A percentile compares a stretch with the other conserved stretches of the same genome.
phyloP scores from a whole-genome alignment of 64 coral and sea anemone species.

The Platygyra sinensis region DNA sequence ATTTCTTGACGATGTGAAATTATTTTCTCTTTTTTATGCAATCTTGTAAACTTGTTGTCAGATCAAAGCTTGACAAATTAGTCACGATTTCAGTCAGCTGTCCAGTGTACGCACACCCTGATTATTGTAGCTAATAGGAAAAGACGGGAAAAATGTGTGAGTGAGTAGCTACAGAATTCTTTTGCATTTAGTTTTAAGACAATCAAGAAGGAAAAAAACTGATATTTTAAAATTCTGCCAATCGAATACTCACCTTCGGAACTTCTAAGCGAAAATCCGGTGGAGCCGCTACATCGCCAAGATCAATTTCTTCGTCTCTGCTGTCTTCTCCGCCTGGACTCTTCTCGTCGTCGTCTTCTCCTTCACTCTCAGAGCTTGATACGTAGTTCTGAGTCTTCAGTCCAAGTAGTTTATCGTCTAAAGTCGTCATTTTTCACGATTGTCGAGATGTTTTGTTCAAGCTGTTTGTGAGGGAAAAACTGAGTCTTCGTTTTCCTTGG shows the following conservation, averaged over 20 bases:
- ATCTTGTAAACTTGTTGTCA: no score
- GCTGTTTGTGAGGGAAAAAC: not conserved
- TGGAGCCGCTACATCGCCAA: not conserved
- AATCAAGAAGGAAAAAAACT: not conserved
- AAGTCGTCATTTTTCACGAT: conserved; percentile 44
- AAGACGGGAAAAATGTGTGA: no score
- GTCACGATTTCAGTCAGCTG: no score
- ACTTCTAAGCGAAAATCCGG: conserved; percentile 56
- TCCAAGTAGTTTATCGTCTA: conserved; percentile 92
- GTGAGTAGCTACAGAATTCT: no score
- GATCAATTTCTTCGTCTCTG: conserved; percentile 1
- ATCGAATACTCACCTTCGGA: conserved; percentile 36
- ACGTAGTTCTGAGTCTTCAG: conserved; percentile 90
- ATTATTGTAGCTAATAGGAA: no score
- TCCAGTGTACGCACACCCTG: no score
- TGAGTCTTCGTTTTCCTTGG: not conserved
- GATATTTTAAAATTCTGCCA: not conserved
- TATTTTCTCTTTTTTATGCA: no score
- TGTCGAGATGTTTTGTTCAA: not conserved
- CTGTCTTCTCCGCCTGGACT: not conserved
- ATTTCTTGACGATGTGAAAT: no score
- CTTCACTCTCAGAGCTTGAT: conserved; percentile 98
- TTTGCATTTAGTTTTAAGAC: not conserved
- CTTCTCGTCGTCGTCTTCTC: conserved; percentile 60
- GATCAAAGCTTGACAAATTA: no score